phyloP scores from a whole-genome alignment of 2,797 vertebrate species.

The Perodicticus potto region DNA sequence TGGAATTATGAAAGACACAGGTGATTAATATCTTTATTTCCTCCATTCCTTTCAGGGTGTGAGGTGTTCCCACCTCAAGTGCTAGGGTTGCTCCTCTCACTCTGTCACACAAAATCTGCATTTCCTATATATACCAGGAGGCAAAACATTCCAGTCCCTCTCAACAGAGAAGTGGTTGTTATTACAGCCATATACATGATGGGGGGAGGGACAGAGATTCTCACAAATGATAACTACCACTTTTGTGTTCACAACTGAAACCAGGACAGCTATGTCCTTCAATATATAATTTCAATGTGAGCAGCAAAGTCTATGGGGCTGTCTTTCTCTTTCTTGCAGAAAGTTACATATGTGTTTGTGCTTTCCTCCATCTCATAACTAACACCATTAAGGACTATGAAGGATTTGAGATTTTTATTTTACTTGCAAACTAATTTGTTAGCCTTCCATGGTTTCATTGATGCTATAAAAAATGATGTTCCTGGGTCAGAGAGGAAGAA shows the following conservation, averaged over 20 bases:
- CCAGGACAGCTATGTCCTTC: neutral
- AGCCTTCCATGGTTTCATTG: too few species aligned
- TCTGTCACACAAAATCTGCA: neutral
- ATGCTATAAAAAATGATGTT: neutral
- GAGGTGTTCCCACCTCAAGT: neutral
- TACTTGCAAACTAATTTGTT: neutral
- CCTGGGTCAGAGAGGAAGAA: neutral
- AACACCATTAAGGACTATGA: neutral
- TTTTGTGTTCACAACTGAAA: neutral
- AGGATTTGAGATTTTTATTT: neutral
- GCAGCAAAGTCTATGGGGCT: neutral
- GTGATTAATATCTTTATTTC: neutral
- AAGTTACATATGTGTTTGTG: neutral
- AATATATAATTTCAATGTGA: neutral
- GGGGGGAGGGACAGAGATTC: neutral
- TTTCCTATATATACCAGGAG: neutral
- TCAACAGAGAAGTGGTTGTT: neutral
- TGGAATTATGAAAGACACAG: neutral
- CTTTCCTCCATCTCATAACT: neutral
- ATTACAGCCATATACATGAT: neutral
- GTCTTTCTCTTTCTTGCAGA: neutral
- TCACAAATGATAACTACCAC: neutral
- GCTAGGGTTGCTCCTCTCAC: neutral
- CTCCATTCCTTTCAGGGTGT: accelerated
- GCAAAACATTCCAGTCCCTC: neutral